phyloP scores from a whole-genome alignment of 30 jellyfish, hydroid and myxozoan genomes.

The Hydractinia symbiolongicarpus region DNA sequence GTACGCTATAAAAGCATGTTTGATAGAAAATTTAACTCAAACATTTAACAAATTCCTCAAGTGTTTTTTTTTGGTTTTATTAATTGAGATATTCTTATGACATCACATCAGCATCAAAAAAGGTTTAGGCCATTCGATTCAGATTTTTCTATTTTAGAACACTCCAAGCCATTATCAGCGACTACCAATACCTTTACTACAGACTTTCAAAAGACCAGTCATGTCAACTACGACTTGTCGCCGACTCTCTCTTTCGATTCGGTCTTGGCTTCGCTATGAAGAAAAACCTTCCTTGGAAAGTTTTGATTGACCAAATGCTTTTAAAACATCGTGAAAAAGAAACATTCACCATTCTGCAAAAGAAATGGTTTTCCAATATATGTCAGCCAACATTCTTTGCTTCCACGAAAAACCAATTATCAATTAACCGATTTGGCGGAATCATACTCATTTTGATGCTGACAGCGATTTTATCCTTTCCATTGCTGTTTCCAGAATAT shows the following conservation, averaged over 20 bases:
- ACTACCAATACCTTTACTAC: conserved; percentile 30
- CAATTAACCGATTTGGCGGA: conserved; percentile 35
- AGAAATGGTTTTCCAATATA: conserved; percentile 45
- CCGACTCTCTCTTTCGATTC: conserved; percentile 13
- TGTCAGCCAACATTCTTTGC: conserved; percentile 21
- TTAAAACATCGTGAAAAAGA: conserved; percentile 14
- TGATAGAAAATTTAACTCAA: too few relatives aligned
- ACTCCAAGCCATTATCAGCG: conserved; percentile 48
- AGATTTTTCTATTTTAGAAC: conserved; percentile 18
- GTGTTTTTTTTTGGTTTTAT: too few relatives aligned
- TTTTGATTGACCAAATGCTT: conserved; percentile 24
- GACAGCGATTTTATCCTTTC: conserved; percentile 8
- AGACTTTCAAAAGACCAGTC: conserved; percentile 38
- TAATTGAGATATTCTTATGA: too few relatives aligned
- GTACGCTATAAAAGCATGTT: too few relatives aligned
- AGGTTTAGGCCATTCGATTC: too few relatives aligned
- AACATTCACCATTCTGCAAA: background rate
- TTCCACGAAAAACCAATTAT: conserved; percentile 8
- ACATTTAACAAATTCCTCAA: too few relatives aligned
- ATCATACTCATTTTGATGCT: conserved; percentile 18
- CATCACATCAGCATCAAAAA: too few relatives aligned
- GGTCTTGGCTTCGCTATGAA: conserved; percentile 51
- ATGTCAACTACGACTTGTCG: conserved; percentile 36
- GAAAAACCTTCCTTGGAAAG: conserved; percentile 46
- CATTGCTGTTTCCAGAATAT: conserved; percentile 12